These are phyloP conservation scores for Galaxea fascicularis DNA, from an alignment of 92 coral and sea anemone species.

Conservation along the genomic window DNA sequence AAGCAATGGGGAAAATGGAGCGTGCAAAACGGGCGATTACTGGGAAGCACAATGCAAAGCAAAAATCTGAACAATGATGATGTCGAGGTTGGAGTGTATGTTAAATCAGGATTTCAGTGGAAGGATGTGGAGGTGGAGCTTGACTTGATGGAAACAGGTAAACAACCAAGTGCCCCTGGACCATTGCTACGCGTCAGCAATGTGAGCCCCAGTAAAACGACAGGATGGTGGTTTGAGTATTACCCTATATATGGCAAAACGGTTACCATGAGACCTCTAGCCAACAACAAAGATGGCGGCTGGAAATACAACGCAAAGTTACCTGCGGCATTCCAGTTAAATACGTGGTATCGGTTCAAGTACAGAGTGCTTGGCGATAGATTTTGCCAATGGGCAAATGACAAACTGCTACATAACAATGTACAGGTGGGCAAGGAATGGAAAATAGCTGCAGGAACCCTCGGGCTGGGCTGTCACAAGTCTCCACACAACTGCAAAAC, in stretches of 20 bases:
- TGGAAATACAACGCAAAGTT: conserved; percentile 63
- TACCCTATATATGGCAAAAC: not conserved
- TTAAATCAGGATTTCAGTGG: conserved; percentile 70
- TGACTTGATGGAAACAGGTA: conserved; percentile 75
- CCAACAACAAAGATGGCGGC: conserved; percentile 65
- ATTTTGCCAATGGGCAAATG: conserved; percentile 11
- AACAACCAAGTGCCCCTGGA: conserved; percentile 55
- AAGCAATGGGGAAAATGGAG: conserved; percentile 59
- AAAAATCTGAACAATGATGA: conserved; percentile 47
- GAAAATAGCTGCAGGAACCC: not conserved
- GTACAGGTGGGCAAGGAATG: not conserved
- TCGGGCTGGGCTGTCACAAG: not conserved
- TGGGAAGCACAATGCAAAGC: conserved; percentile 41
- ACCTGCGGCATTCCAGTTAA: conserved; percentile 44
- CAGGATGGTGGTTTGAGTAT: conserved; percentile 89
- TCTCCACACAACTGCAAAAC: conserved; percentile 2
- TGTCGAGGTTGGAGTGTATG: conserved; percentile 68
- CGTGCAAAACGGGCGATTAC: conserved; percentile 46
- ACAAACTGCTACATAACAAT: not conserved
- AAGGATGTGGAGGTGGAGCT: conserved; percentile 79
- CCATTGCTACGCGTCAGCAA: conserved; percentile 70
- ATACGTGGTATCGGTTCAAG: conserved; percentile 73
- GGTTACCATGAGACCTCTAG: conserved; percentile 76
- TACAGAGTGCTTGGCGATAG: conserved; percentile 70
- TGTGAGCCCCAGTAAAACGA: conserved; percentile 48